Conservation (phyloP, 2,113 vertebrate genomes). For the Pelecanus crispus region DNA sequence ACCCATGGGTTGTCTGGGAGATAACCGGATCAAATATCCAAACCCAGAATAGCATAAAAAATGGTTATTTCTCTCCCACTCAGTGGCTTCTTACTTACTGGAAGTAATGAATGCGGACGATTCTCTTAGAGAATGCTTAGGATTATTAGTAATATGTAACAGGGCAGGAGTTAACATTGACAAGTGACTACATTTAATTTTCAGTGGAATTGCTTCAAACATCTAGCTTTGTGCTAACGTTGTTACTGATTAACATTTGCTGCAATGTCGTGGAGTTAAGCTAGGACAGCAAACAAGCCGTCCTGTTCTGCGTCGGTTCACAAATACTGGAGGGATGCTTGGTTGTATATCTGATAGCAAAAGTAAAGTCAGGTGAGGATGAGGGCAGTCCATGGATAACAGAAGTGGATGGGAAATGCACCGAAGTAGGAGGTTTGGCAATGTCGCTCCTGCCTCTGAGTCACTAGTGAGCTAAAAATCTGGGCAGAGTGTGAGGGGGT, state of each 20-base stretch:
- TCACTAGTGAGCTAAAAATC: background rate
- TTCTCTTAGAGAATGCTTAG: background rate
- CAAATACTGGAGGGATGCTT: background rate
- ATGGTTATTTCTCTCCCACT: background rate
- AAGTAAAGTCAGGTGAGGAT: background rate
- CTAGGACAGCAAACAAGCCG: background rate
- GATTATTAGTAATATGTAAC: background rate
- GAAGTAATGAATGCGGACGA: background rate
- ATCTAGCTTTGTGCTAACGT: background rate
- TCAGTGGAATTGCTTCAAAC: background rate
- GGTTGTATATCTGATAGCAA: background rate
- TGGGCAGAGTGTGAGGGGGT: background rate
- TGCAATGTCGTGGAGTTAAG: background rate
- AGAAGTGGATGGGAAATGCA: background rate
- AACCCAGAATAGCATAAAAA: background rate
- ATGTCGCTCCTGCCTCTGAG: background rate
- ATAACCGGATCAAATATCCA: background rate
- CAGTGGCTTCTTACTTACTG: background rate
- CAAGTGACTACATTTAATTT: background rate
- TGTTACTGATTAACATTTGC: background rate
- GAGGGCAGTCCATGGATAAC: background rate
- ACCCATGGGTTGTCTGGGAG: background rate
- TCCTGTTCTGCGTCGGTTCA: background rate
- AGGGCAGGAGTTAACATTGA: background rate
- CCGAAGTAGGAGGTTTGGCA: background rate